Evolutionary conservation across 2,888 invertebrate genomes (phyloP), one percentile per base, ranked within the genome.

Genomic region (Eutolmus rufibarbis): DNA sequence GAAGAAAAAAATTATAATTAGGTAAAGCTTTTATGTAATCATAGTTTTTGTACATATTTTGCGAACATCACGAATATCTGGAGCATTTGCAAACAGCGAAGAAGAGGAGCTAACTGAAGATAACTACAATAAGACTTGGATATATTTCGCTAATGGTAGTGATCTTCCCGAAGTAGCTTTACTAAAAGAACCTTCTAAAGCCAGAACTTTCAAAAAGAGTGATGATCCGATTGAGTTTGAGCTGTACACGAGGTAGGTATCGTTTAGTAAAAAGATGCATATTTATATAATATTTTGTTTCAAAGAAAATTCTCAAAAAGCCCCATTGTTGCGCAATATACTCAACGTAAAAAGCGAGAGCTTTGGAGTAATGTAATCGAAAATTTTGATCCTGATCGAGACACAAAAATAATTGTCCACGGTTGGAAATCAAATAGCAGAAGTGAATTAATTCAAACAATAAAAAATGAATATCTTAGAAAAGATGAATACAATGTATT

Each of bases 71-170:
- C 66, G 28, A 28, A 66, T 66, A 12, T 12, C 19, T 66, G 66
- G 66, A 5, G 28, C 81, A 81, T n/a, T 31, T 31, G 81, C 81
- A 31, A 28, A 46, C 16, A 77, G n/a, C 23, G 74, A 85, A 16
- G 74, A 46, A 16, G 91, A 90, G 28, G 91, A 90, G 28, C 87
- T 92, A 14, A 91, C 89, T 51, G 92, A 92, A 87, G 91, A 92
- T 87, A 91, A 92, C 86, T 93, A 93, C 89, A 92, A 92, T 74
- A 91, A 90, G 87, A 92, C 93, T 7, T 93, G 92, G 92, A 91
- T 93, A 78, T 93, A 92, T 87, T 92, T 93, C 92, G 92, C 93
- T 23, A 92, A 93, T 89, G 92, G 93, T 0, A 90, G 92, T 88
- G 93, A 92, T 5, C 90, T 91, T 2, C 91, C 92, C 0, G 91